Percentiles rank a stretch among this genome's conserved stretches.
These are phyloP conservation scores for Odontamblyopus rebecca DNA, from an alignment of 2,797 vertebrate species.

Conservation along the genomic window DNA sequence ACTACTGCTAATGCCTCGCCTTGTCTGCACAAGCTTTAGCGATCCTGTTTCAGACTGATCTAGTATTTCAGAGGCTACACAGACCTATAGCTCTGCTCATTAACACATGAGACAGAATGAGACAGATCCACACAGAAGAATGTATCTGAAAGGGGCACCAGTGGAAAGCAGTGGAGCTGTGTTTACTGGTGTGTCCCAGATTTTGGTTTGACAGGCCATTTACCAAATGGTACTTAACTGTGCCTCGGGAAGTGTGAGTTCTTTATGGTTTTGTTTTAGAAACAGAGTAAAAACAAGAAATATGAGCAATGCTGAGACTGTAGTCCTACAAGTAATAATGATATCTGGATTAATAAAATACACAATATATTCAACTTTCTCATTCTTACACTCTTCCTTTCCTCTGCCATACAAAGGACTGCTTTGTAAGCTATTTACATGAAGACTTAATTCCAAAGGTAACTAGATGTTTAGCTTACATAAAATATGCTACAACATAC, in stretches of 20 bases:
- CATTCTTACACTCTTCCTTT: too few species aligned
- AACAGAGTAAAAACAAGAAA: not conserved
- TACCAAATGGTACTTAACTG: not conserved
- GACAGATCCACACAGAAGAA: not conserved
- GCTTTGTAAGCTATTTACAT: not conserved
- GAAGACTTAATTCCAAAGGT: not conserved
- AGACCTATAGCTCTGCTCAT: not conserved
- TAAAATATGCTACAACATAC: not conserved
- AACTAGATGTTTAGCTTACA: not conserved
- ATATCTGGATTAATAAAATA: not conserved
- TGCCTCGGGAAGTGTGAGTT: slow-evolving; percentile 3
- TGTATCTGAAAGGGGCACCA: not conserved
- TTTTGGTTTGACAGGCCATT: slow-evolving; percentile 11
- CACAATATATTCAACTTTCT: not conserved
- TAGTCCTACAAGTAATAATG: not conserved
- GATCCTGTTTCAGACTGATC: not conserved
- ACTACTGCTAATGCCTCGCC: not conserved
- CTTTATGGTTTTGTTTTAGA: slow-evolving; percentile 1
- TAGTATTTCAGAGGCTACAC: not conserved
- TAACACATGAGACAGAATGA: not conserved
- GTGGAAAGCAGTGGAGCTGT: not conserved
- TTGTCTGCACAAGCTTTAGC: not conserved
- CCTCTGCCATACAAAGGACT: not conserved
- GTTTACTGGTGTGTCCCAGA: slow-evolving; percentile 8
- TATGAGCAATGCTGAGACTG: not conserved